Base-by-base conservation (phyloP, 2,888 invertebrate genomes). In the Amphimallon solstitiale region DNA sequence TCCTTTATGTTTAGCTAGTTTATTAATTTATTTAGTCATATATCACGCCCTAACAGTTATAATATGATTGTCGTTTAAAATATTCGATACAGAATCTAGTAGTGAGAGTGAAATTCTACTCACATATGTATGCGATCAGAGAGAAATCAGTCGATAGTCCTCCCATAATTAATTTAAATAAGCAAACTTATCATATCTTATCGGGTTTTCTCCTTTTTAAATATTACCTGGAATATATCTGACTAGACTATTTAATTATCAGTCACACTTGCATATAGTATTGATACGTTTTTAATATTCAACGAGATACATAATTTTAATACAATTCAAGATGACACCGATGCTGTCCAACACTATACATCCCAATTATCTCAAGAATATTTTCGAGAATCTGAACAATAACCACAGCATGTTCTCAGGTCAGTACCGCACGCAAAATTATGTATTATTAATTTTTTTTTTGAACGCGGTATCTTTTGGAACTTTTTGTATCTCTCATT, bases 281-380 rank as follows among this genome's bases (percentile, higher is more conserved):
- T 80, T 78, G 79, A 75, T 73, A 74, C 74, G 74, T 79, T 80
- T 81, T 80, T 80, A 80, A 81, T 81, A 82, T 80, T 81, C 80
- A 81, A 63, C 40, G 51, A 43, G 51, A 56, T 29, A 45, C 15
- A 51, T 38, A 21, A 29, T 48, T 63, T 59, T 46, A 56, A 52
- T 46, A 38, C n/a, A 21, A 48, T 46, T 17, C 19, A 63, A 54
- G 49, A 67, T 67, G 67, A 59, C 67, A 68, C 74, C 75, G 3
- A 66, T 68, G 48, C 69, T 70, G 43, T 62, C 65, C 17, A 69
- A 69, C 64, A 54, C 54, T 17, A 34, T 65, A 46, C 68, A 65
- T 17, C 65, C 62, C 14, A 65, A 46, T 62, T 62, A 65, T 62
- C 56, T 65, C 17, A 63, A 67, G 67, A 67, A 60, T 35, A 63